Conservation (phyloP, 1,140 invertebrate genomes). For the Apis mellifera region DNA sequence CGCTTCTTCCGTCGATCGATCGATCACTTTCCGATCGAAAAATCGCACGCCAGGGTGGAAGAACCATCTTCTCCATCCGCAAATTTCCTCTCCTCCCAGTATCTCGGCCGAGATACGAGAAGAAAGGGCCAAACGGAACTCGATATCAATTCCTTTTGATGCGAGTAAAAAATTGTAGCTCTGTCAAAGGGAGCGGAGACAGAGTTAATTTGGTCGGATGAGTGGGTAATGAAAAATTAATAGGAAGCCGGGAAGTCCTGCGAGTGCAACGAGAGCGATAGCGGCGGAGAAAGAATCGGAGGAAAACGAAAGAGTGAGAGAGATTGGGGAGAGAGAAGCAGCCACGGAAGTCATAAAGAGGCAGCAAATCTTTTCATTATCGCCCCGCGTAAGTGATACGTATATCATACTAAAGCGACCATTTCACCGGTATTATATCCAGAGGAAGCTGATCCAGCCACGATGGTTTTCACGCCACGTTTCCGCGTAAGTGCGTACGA, state of each 20-base stretch:
- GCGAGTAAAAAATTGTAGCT: neutral
- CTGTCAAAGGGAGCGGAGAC: neutral
- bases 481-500: conserved; percentile 58
- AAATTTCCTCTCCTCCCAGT: too few species aligned
- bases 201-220: conserved; percentile 10
- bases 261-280: conserved; percentile 14
- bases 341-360: conserved; percentile 78
- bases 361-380: conserved; percentile 81
- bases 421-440: conserved; percentile 78
- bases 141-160: neutral
- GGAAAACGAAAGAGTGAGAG: neutral
- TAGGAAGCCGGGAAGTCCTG: neutral
- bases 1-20: neutral
- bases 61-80: too few species aligned
- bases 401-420: conserved; percentile 80
- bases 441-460: conserved; percentile 58
- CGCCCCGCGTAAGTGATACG: conserved; percentile 79
- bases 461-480: conserved; percentile 52
- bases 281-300: neutral
- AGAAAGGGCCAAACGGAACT: neutral
- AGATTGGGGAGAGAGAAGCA: conserved; percentile 44
- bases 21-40: too few species aligned
- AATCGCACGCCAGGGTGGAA: too few species aligned
- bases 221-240: conserved; percentile 35
- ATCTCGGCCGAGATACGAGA: too few species aligned